A percentile compares a stretch with the other conserved stretches of the same genome.
phyloP scores from a whole-genome alignment of 2,113 vertebrate species.

The Hydrolagus affinis region DNA sequence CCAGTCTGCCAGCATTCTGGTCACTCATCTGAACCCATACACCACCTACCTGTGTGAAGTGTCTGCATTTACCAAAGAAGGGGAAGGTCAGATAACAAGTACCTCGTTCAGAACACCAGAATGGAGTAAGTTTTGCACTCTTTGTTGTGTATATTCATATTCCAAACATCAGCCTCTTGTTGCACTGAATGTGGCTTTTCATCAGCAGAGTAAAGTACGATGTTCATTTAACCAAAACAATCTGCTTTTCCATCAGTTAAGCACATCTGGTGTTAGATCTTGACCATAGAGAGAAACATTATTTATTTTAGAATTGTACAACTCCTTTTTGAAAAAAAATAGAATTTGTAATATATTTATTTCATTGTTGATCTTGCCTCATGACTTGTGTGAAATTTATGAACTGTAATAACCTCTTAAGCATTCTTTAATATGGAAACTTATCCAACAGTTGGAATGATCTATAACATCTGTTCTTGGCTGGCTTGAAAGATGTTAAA shows the following conservation, averaged over 20 bases:
- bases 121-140: conserved; percentile 37
- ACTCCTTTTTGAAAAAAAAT: background rate
- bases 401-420: too few species aligned
- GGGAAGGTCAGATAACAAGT: conserved; percentile 83
- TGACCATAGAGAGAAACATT: background rate
- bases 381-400: too few species aligned
- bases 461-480: too few species aligned
- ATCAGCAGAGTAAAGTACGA: background rate
- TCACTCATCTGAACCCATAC: conserved; percentile 76
- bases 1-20: conserved; percentile 75
- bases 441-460: too few species aligned
- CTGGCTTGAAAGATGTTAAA: too few species aligned
- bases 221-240: background rate
- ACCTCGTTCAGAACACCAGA: conserved; percentile 88
- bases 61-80: conserved; percentile 84
- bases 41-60: conserved; percentile 93
- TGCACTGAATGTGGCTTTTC: background rate
- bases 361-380: background rate
- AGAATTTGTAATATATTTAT: background rate
- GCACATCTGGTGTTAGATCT: background rate
- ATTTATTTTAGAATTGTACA: too few species aligned
- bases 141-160: background rate
- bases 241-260: background rate
- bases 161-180: background rate
- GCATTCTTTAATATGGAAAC: too few species aligned